Conservation (phyloP, 1,140 invertebrate genomes). For the Pygmarrhopalites habei region DNA sequence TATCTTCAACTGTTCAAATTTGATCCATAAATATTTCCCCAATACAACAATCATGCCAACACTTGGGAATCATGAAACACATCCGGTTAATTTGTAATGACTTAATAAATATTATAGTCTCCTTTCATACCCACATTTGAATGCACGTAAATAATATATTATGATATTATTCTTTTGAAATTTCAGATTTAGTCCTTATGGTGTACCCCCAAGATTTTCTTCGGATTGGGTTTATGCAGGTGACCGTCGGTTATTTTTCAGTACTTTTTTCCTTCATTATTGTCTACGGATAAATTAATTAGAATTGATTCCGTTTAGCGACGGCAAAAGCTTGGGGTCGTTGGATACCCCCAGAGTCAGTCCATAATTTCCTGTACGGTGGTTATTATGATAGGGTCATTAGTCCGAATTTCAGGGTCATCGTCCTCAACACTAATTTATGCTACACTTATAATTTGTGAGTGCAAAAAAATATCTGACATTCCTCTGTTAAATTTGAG, state of each 20-base stretch:
- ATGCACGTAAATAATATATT: too few relatives aligned
- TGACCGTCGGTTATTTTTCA: too few relatives aligned
- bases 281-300: too few relatives aligned
- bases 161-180: too few relatives aligned
- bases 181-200: conserved; percentile 33
- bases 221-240: too few relatives aligned
- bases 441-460: conserved; percentile 50
- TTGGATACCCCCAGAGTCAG: conserved; percentile 44
- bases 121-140: too few relatives aligned
- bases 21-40: conserved; percentile 52
- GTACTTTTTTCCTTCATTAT: too few relatives aligned
- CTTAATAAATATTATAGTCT: too few relatives aligned
- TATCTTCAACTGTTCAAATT: conserved; percentile 45
- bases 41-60: conserved; percentile 51
- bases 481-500: not conserved
- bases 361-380: conserved; percentile 45
- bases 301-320: conserved; percentile 47
- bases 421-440: conserved; percentile 53
- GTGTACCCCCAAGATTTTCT: conserved; percentile 29
- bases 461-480: conserved; percentile 9
- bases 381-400: conserved; percentile 50
- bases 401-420: conserved; percentile 47
- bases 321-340: conserved; percentile 43
- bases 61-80: conserved; percentile 58
- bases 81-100: conserved; percentile 51